Base-by-base conservation (phyloP, 2,888 invertebrate species). In the Torymus aiolomorphi region DNA sequence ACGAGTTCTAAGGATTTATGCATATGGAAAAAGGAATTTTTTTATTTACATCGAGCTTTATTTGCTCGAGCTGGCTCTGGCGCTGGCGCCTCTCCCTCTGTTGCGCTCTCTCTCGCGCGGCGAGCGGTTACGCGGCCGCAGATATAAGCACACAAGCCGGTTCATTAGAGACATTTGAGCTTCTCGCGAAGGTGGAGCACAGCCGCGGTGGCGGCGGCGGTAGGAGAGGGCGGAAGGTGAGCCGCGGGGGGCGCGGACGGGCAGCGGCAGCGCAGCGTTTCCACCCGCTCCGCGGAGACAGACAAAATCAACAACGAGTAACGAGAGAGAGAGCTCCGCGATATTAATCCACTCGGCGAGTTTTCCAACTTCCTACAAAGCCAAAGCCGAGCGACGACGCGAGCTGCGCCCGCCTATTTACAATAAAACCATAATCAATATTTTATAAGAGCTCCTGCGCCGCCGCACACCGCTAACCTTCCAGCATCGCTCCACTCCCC, bases 261-360 rank as follows among this genome's bases (percentile, higher is more conserved):
- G 82, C 83, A 74, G 82, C 56, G 52, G 70, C 24, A 13, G 54
- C 63, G 51, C 18, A 85, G 84, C 83, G 82, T 82, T 82, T 78
- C 69, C 77, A 73, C 75, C 74, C 80, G 80, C n/a, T 85, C 81
- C 86, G 84, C 84, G 85, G 88, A 88, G 89, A 88, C 90, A 89
- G 90, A 88, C 89, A 90, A 90, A 90, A 90, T 90, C 89, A 90
- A 90, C 90, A 90, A 90, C 88, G 90, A 89, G 89, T 89, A 89
- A 89, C 89, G 89, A 89, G 56, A 42, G 56, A 56, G 65, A 65
- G 89, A 90, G 89, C 89, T 89, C 89, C 86, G 88, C 88, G 90
- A 90, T 90, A 90, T 90, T 90, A 90, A 90, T 90, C 89, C 90
- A 90, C 90, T 90, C 90, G 89, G 87, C 88, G 90, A 90, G 90